phyloP scores from a whole-genome alignment of 2,113 vertebrate genomes.

The Microcebus lehilahytsara region DNA sequence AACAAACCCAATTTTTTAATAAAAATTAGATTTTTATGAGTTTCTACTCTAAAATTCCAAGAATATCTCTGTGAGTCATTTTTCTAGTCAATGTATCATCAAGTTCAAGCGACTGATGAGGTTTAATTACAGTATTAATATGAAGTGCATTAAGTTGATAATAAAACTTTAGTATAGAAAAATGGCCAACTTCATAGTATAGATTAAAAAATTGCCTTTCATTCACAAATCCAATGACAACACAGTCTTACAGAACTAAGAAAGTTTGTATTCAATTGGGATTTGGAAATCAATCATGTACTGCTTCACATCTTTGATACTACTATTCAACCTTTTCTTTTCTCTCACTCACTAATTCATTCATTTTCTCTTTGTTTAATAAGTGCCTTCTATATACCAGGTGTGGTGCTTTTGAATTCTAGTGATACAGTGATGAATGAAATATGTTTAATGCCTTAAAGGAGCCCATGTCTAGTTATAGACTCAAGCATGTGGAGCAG shows the following conservation, averaged over 20 bases:
- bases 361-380: not conserved
- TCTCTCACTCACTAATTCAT: not conserved
- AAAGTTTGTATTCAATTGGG: not conserved
- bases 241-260: not conserved
- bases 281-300: constrained; percentile 32
- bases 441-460: constrained; percentile 18
- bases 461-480: not conserved
- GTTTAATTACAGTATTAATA: constrained; percentile 28
- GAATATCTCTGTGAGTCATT: not conserved
- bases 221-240: constrained; percentile 3
- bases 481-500: not conserved
- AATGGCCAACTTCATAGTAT: not conserved
- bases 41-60: constrained; percentile 30
- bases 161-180: constrained; percentile 23
- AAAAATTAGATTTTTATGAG: constrained; percentile 12
- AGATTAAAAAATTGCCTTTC: constrained; percentile 29
- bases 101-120: constrained; percentile 6
- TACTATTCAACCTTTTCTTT: constrained; percentile 16
- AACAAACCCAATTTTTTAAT: not conserved
- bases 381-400: not conserved
- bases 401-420: not conserved
- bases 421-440: not conserved
- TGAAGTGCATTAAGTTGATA: not conserved
- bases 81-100: not conserved
- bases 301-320: not conserved